A percentile compares a stretch with the other conserved stretches of the same genome.
These are phyloP conservation scores for Pteria penguin DNA, from an alignment of 2,888 invertebrate genomes.

Conservation along the genomic window DNA sequence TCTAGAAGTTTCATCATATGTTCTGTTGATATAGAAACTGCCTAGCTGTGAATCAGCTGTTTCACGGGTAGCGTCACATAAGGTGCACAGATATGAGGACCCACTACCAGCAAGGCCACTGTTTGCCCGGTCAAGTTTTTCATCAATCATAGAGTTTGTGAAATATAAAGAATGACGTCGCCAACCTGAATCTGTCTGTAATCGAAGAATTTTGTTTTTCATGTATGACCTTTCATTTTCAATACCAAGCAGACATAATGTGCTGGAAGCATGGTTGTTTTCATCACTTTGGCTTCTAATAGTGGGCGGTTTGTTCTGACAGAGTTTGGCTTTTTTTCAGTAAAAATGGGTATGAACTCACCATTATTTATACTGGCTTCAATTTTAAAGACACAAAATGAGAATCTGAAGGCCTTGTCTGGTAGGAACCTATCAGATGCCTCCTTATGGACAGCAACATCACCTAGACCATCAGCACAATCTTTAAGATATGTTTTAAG, in stretches of 20 bases:
- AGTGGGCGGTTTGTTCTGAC: constrained; percentile 2
- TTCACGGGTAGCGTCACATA: constrained; percentile 6
- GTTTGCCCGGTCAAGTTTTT: not conserved
- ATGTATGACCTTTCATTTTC: not conserved
- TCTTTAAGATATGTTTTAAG: not conserved
- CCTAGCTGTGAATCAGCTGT: constrained; percentile 3
- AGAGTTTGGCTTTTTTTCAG: not conserved
- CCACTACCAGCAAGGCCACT: not conserved
- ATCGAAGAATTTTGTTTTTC: not conserved
- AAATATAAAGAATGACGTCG: constrained; percentile 2
- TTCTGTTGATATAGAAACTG: not conserved
- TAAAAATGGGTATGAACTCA: not conserved
- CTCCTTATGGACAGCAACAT: constrained; percentile 11
- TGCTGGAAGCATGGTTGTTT: not conserved
- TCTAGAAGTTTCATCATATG: not conserved
- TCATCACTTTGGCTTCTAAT: constrained; percentile 3
- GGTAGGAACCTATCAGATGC: constrained; percentile 6
- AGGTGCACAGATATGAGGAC: not conserved
- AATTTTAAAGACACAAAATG: constrained; percentile 31
- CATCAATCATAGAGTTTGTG: constrained; percentile 13
- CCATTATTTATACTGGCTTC: not conserved
- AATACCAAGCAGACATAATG: not conserved
- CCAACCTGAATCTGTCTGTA: not conserved
- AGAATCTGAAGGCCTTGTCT: constrained; percentile 37
- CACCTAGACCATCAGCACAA: constrained; percentile 21